Evolutionary conservation across 2,797 vertebrate species (phyloP), one percentile per base, ranked within the genome.

Genomic region (Chelmon rostratus): DNA sequence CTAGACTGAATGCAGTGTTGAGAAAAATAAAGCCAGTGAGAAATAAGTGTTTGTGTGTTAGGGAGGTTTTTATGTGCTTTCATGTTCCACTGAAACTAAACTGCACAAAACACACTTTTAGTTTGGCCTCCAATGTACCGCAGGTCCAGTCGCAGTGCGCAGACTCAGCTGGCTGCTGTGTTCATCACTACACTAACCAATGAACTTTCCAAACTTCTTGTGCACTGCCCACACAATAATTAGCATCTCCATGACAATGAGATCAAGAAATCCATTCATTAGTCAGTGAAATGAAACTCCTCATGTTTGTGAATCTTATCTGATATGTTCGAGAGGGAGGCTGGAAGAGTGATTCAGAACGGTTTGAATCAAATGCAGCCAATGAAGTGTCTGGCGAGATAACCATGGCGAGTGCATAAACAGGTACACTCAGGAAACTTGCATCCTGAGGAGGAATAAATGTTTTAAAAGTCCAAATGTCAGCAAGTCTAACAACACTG

Each of bases 281-380:
- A 77, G 38, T 57, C 50, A 12, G 35, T n/a, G 7, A 65, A 40
- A 59, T 70, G 6, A 59, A 66, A 54, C 40, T 62, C 13, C 8
- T 16, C 16, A 59, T 49, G 23, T 71, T 56, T 70, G 35, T 61
- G 38, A 52, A 66, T 56, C 16, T 11, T 40, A 68, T 64, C 33
- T n/a, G 33, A 56, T 18, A 5, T 19, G 33, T 31, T n/a, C 23
- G 11, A 52, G 19, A 25, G 28, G 5, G 12, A 19, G 44, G 28
- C 37, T 42, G 56, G 25, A 47, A 46, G 38, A 54, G 23, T 18
- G 6, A 40, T 83, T 38, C 28, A 56, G 3, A 61, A 35, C 28
- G n/a, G 73, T 73, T 76, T 38, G 68, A 69, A 59, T 54, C 2
- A 53, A 59, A 65, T 38, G 15, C 21, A 33, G 33, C 21, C 18